Evolutionary conservation across 1,140 invertebrate genomes (phyloP), one percentile per base, ranked within the genome.

Genomic region (Sinonovacula constricta): DNA sequence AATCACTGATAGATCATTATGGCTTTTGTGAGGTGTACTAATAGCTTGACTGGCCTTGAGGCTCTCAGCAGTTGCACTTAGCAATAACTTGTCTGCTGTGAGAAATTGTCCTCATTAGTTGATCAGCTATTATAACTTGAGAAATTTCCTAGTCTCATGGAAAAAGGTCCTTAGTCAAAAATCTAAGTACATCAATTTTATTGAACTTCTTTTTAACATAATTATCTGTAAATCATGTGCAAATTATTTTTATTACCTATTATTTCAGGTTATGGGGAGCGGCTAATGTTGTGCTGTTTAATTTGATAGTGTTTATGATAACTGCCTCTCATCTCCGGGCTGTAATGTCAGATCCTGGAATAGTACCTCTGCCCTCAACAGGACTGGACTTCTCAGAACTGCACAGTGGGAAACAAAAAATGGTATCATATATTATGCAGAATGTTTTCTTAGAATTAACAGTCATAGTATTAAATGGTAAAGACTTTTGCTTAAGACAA

Each of bases 341-440:
- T 18, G 96, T 97, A 54, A 94, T 96, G 80, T 96, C 95, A 63
- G 96, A 98, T 92, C 96, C 96, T 39, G 96, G 96, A 12, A 94
- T 95, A 77, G 95, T 98, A 54, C 96, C 96, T 22, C 91, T 97
- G 68, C 95, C 96, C 12, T 94, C 94, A 79, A 95, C 93, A 82
- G 93, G 94, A 82, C 92, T 96, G 83, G 96, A 97, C 87, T 96
- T 97, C 91, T 96, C 95, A n/a, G 95, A 97, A 87, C 93, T 95
- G 83, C 95, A 96, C 91, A 92, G 93, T 62, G 94, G 93, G 31
- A 89, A 88, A 74, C 24, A 71, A 33, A 51, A 69, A 62, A 67
- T 45, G 39, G 39, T 45, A 45, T 45, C 7, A 45, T 10, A 45
- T 45, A 18, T 45, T 45, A n/a, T n/a, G n/a, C n/a, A n/a, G n/a